Base-by-base conservation (phyloP, 2,113 vertebrate genomes). In the Paracanthobrama guichenoti region DNA sequence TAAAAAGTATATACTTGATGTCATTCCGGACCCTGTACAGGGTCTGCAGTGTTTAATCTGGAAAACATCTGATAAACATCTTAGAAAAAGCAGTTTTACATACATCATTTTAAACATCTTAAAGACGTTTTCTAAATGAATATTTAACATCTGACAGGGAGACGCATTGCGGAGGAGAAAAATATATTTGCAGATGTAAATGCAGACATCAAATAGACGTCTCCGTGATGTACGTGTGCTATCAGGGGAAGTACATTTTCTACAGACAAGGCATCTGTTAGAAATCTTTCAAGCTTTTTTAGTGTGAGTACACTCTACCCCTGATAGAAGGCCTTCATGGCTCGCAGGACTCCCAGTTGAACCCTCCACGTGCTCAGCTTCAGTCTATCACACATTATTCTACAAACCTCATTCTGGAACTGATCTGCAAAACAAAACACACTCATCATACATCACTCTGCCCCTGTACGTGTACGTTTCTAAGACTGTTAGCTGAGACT, bases 321-420 rank as follows among this genome's bases (percentile, higher is more conserved):
- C 11, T 86, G 62, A 73, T 78, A 86, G 79, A 95, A 99, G 10
- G 94, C 92, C 85, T 97, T 98, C 97, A 99, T 97, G 66, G 95
- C 93, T 86, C 97, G 96, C 0, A 99, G 92, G 24, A 97, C 96
- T 42, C 92, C 96, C 0, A 99, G 93, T 90, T 99, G 97, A 13
- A 99, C 97, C 75, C 96, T 98, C 98, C 98, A 99, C 0, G 96
- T 99, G 93, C 97, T 97, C 73, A 97, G 95, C 84, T 97, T 97
- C 82, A 99, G 92, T 71, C 94, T 94, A 13, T 96, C 95, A 85
- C 96, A 98, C 97, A 99, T 98, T 64, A 98, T 77, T 76, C 91
- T 94, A 89, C 97, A 99, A 26, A 99, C 90, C 60, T 98, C 97
- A 71, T 92, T 89, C 83, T 94, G 95, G 84, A 96, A 98, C 89